Evolutionary conservation across 2,113 vertebrate species (phyloP).

Genomic region (Chloroceryle aenea): DNA sequence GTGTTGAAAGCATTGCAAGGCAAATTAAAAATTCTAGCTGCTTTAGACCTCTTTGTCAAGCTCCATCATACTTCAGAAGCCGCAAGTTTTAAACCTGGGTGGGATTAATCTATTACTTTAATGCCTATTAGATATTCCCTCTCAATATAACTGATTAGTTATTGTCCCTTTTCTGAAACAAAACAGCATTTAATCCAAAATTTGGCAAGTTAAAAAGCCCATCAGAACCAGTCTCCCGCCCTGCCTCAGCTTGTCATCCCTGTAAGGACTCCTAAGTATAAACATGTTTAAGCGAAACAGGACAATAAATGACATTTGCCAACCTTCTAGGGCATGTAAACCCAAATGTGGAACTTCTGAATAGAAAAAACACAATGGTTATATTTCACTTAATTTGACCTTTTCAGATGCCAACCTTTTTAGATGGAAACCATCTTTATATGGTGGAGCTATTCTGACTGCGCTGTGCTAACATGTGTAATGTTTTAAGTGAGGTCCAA

Average conservation of each 20-base stretch:
- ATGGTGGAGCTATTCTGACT: not conserved
- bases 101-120: not conserved
- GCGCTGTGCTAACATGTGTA: not conserved
- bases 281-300: not conserved
- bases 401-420: slow-evolving; percentile 31
- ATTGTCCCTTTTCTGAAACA: not conserved
- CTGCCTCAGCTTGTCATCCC: not conserved
- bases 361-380: not conserved
- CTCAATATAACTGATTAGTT: not conserved
- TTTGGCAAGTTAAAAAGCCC: not conserved
- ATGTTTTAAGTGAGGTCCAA: not conserved
- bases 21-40: not conserved
- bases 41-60: not conserved
- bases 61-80: not conserved
- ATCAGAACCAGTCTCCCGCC: not conserved
- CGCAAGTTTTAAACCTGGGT: not conserved
- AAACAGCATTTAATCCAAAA: not conserved
- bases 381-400: slow-evolving; percentile 9
- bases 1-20: not conserved
- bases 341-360: not conserved
- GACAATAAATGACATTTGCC: slow-evolving; percentile 9
- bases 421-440: not conserved
- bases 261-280: not conserved
- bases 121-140: not conserved
- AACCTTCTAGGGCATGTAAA: not conserved